Evolutionary conservation across 2,113 vertebrate genomes (phyloP), one percentile per base, ranked within the genome.

Genomic region (Odobenus rosmarus): DNA sequence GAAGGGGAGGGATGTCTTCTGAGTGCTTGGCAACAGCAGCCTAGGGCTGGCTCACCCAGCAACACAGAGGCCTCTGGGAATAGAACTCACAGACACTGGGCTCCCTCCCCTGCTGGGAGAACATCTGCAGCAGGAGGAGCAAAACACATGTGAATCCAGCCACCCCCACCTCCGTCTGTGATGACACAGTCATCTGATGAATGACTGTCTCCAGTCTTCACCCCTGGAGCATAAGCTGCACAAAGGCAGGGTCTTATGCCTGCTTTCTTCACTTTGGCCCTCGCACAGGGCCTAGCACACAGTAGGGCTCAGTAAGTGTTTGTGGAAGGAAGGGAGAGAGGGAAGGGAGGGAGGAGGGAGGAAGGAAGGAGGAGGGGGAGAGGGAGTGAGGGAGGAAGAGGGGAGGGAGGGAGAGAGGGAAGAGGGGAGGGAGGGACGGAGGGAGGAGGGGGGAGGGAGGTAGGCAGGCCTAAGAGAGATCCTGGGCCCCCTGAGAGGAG

Each of bases 21-120:
- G 89, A 57, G 87, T 88, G 85, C 96, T 84, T 97, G 96, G 95
- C 83, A 97, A 96, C 95, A 19, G 62, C 46, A 62, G 77, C n/a
- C 94, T 14, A 15, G 0, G 23, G 42, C 85, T 94, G 55, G 81
- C 39, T 91, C 46, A 19, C 53, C 23, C 62, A 28, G 84, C 61
- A 74, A 57, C 61, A 64, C 57, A 51, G 5, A 92, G 49, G 26
- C 79, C 13, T 64, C 77, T 39, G 82, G 88, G 82, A 81, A 49
- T 6, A 46, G 92, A 88, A 31, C 23, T 67, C 49, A 26, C 23
- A 24, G 36, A 0, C 5, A 2, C 72, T 7, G 49, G 74, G 79
- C 23, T 21, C 8, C 74, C 72, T 72, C n/a, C 39, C 3, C 0
- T 1, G 33, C 89, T 10, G 7, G 49, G 81, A 59, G 18, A 24